Evolutionary conservation across 2,888 invertebrate species (phyloP).

Genomic region (Busseola fusca): DNA sequence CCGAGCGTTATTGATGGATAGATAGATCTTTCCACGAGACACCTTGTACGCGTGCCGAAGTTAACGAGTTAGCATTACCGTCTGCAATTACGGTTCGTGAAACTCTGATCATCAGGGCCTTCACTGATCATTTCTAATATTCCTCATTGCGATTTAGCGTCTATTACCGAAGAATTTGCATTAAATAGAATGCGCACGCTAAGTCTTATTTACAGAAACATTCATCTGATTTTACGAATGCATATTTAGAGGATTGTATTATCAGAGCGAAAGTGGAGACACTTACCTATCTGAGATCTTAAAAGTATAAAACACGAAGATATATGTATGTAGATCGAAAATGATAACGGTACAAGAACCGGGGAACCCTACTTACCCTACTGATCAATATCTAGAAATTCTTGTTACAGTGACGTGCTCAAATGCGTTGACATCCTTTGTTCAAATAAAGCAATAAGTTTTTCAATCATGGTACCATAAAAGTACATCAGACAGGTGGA

Average conservation of each 20-base stretch:
- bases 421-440: constrained; percentile 36
- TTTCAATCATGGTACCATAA: constrained; percentile 63
- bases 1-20: constrained; percentile 75
- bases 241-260: neutral
- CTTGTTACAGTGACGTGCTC: neutral
- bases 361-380: neutral
- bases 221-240: neutral
- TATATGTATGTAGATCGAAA: neutral
- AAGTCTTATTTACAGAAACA: constrained; percentile 6
- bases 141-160: constrained; percentile 5
- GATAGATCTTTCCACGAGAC: constrained; percentile 75
- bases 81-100: constrained; percentile 55
- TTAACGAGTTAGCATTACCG: constrained; percentile 57
- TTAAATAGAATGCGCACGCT: constrained; percentile 10
- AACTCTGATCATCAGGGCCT: constrained; percentile 45
- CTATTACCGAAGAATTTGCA: neutral
- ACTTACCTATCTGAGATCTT: neutral
- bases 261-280: neutral
- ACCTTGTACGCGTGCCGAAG: constrained; percentile 78
- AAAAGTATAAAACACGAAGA: neutral
- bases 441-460: constrained; percentile 44
- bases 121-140: constrained; percentile 48
- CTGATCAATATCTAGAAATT: constrained; percentile 30
- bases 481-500: constrained; percentile 78
- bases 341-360: neutral